phyloP scores from a whole-genome alignment of 2,888 invertebrate species.

The Flabesymbios commensalis region DNA sequence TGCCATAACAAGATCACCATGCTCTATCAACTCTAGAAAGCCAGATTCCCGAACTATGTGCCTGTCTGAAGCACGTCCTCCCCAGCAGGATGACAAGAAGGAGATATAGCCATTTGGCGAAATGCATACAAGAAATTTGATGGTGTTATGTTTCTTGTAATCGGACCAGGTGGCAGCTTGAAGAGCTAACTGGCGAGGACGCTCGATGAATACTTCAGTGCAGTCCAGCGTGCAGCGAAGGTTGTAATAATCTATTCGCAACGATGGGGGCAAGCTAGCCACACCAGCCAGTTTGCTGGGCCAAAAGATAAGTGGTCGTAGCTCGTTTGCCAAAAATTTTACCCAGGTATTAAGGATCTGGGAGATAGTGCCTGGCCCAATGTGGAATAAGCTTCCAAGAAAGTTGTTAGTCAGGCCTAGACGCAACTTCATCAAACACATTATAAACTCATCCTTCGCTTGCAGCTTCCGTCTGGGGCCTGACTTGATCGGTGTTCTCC shows the following conservation, averaged over 20 bases:
- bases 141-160: conserved; percentile 38
- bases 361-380: neutral
- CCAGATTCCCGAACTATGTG: conserved; percentile 27
- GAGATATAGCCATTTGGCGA: conserved; percentile 31
- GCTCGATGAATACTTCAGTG: conserved; percentile 29
- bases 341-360: conserved; percentile 9
- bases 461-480: conserved; percentile 14
- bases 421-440: conserved; percentile 17
- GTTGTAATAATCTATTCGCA: conserved; percentile 3
- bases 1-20: conserved; percentile 30
- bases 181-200: conserved; percentile 25
- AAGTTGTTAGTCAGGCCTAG: conserved; percentile 6
- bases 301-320: conserved; percentile 5
- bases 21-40: conserved; percentile 29
- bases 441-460: conserved; percentile 10
- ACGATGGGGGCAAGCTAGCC: neutral
- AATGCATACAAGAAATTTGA: conserved; percentile 30
- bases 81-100: conserved; percentile 22
- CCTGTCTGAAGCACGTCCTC: conserved; percentile 33
- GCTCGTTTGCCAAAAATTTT: neutral
- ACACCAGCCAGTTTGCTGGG: neutral
- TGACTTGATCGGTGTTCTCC: conserved; percentile 4
- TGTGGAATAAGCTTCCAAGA: neutral
- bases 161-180: conserved; percentile 31
- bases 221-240: conserved; percentile 19